Percentiles rank a stretch among this genome's conserved stretches.
Evolutionary conservation across 2,113 vertebrate species (phyloP).

Genomic region (Lepidothrix coronata): DNA sequence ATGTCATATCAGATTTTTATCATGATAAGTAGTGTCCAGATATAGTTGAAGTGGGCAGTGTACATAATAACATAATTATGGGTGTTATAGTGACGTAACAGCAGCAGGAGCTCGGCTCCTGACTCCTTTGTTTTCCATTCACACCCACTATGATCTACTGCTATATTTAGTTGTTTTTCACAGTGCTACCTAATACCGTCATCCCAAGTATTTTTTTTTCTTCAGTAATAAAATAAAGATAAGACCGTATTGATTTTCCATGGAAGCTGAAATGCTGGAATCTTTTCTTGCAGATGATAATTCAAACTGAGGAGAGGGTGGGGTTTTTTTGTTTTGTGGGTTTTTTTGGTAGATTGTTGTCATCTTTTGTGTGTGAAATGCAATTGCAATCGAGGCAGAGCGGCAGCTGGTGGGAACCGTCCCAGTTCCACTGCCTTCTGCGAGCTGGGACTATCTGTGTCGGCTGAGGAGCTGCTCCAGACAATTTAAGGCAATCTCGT

Average conservation of each 20-base stretch:
- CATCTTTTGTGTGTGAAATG: conserved; percentile 25
- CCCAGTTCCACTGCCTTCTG: conserved; percentile 15
- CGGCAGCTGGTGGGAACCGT: background rate
- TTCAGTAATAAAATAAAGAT: conserved; percentile 64
- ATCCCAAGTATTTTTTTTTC: conserved; percentile 45
- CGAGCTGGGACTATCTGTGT: background rate
- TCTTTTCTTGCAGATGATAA: conserved; percentile 38
- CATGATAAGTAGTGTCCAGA: conserved; percentile 60
- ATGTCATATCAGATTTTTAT: conserved; percentile 70
- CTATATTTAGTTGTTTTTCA: conserved; percentile 84
- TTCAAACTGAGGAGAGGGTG: background rate
- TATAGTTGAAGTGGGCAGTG: conserved; percentile 66
- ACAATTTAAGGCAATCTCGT: background rate
- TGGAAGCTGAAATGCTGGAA: conserved; percentile 25
- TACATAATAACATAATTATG: conserved; percentile 73
- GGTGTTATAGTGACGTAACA: conserved; percentile 72
- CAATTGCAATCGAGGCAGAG: background rate
- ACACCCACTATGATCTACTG: conserved; percentile 72
- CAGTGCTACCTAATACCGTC: conserved; percentile 62
- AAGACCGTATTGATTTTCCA: conserved; percentile 62
- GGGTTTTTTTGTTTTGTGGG: background rate
- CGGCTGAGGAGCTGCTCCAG: conserved; percentile 14
- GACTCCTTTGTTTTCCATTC: conserved; percentile 78
- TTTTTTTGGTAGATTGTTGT: background rate
- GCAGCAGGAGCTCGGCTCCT: conserved; percentile 68